phyloP scores from a whole-genome alignment of 2,113 vertebrate species.

The Atherinomorus stipes region DNA sequence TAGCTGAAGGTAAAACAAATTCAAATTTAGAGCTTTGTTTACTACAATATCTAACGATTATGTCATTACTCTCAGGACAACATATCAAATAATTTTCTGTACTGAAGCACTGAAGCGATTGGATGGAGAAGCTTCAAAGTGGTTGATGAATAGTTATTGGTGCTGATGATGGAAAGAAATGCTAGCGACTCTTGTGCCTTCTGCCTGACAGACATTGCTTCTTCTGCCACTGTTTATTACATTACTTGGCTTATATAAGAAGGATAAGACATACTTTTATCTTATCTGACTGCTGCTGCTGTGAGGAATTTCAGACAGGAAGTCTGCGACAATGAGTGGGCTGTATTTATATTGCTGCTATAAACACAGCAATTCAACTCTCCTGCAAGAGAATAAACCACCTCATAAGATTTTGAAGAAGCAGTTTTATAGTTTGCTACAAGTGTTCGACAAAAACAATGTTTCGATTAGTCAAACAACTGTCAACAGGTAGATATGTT shows the following conservation, averaged over 20 bases:
- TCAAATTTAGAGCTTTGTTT: neutral
- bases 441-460: conserved; percentile 39
- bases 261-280: conserved; percentile 44
- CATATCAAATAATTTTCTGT: neutral
- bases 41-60: too few relatives aligned
- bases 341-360: conserved; percentile 61
- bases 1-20: neutral
- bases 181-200: conserved; percentile 36
- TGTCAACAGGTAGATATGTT: conserved; percentile 6
- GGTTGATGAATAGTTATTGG: conserved; percentile 20
- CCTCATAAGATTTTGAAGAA: conserved; percentile 24
- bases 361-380: conserved; percentile 52
- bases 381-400: conserved; percentile 14
- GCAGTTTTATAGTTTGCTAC: conserved; percentile 10
- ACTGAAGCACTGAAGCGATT: neutral
- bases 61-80: neutral
- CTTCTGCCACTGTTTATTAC: conserved; percentile 35
- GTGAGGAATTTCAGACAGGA: conserved; percentile 62
- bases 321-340: conserved; percentile 57
- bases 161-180: conserved; percentile 20
- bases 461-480: conserved; percentile 45
- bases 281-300: conserved; percentile 49
- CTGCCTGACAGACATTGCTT: conserved; percentile 42
- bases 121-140: conserved; percentile 10
- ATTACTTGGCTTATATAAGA: conserved; percentile 56